phyloP scores from a whole-genome alignment of 53 echinoderm and acorn worm species.

The Patiria pectinifera region DNA sequence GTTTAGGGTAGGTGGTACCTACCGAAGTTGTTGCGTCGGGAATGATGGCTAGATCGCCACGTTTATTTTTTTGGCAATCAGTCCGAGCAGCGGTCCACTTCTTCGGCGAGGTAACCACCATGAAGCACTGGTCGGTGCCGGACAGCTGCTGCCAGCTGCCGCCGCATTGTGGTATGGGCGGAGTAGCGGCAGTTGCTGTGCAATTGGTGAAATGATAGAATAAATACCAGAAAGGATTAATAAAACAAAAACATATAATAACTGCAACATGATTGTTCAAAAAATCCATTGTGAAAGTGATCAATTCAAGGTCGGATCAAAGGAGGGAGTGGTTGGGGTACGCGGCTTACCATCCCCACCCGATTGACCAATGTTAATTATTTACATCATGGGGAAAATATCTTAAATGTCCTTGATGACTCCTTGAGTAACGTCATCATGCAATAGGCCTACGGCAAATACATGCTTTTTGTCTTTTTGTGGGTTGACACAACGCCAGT shows the following conservation, averaged over 20 bases:
- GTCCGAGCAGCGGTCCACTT: neutral
- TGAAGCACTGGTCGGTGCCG: constrained; percentile 2
- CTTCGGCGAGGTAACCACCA: neutral
- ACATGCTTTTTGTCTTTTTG: no score
- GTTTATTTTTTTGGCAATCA: neutral
- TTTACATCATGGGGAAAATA: no score
- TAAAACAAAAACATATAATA: no score
- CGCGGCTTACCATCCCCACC: no score
- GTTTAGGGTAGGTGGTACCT: neutral
- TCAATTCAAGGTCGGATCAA: neutral
- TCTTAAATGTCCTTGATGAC: no score
- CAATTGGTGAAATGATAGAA: neutral
- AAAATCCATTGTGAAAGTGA: no score
- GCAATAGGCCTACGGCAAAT: no score
- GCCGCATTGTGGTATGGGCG: neutral
- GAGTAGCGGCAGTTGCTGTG: neutral
- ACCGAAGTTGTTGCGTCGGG: constrained; percentile 25
- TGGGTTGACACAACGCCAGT: no score
- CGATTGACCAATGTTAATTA: no score
- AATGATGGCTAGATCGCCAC: constrained; percentile 6
- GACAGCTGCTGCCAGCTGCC: constrained; percentile 15
- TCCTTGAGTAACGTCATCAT: no score
- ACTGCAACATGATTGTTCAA: no score
- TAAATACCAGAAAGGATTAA: neutral
- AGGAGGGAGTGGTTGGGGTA: no score